Percentiles rank a stretch among this genome's conserved stretches.
These are phyloP conservation scores for Nesometra sesokonis DNA, from an alignment of 35 echinoderm and acorn worm species.

Conservation along the genomic window DNA sequence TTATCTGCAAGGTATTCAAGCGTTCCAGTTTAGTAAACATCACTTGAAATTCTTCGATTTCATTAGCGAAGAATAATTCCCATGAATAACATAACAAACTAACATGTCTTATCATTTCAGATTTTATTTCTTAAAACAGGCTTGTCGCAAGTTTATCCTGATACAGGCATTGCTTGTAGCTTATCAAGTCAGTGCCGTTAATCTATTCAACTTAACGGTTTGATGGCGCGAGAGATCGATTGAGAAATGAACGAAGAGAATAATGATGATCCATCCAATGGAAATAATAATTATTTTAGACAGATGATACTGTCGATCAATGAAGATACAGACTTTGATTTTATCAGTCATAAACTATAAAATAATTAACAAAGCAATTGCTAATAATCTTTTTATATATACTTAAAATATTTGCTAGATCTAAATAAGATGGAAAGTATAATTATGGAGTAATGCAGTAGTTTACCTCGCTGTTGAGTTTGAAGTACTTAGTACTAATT, in stretches of 20 bases:
- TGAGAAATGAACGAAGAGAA: not conserved
- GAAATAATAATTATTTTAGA: too few relatives aligned
- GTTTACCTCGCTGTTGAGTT: too few relatives aligned
- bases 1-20: not conserved
- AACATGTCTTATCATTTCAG: not conserved
- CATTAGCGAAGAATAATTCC: not conserved
- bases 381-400: too few relatives aligned
- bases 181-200: not conserved
- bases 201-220: not conserved
- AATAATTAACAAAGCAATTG: too few relatives aligned
- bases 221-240: not conserved
- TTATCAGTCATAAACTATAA: too few relatives aligned
- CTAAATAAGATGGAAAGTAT: too few relatives aligned
- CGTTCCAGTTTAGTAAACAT: not conserved
- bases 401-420: too few relatives aligned
- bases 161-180: not conserved
- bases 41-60: not conserved
- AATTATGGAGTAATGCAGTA: too few relatives aligned
- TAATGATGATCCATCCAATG: too few relatives aligned
- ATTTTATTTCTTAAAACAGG: not conserved
- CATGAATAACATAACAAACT: not conserved
- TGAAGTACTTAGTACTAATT: too few relatives aligned
- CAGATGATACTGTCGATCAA: too few relatives aligned
- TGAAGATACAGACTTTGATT: too few relatives aligned
- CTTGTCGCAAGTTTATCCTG: not conserved